These are phyloP conservation scores for Chloroceryle aenea DNA, from an alignment of 2,113 vertebrate genomes.

Conservation along the genomic window DNA sequence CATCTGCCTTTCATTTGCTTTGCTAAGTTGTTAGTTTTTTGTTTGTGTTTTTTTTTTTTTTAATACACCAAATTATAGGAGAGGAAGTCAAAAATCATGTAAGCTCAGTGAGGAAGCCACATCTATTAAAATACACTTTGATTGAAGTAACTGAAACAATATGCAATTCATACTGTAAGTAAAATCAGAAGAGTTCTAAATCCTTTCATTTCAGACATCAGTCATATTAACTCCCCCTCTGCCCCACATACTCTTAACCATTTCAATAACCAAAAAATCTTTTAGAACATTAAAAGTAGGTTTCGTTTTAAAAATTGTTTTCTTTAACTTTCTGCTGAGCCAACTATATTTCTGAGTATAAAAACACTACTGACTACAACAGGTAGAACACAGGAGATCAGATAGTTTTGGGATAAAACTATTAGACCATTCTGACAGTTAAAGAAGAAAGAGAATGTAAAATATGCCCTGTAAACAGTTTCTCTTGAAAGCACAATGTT, in stretches of 20 bases:
- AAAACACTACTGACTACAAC: not conserved
- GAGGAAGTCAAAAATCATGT: not conserved
- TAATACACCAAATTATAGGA: not conserved
- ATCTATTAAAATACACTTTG: not conserved
- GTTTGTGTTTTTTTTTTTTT: not conserved
- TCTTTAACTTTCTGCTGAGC: not conserved
- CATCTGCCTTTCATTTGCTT: constrained; percentile 12
- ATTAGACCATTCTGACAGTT: not conserved
- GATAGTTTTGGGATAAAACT: not conserved
- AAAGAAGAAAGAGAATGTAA: not conserved
- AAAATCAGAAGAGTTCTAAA: constrained; percentile 24
- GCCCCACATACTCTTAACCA: not conserved
- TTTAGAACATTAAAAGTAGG: not conserved
- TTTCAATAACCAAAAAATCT: not conserved
- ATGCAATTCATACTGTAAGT: not conserved
- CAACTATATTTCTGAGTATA: not conserved
- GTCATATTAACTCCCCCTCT: not conserved
- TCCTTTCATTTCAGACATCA: not conserved
- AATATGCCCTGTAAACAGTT: not conserved
- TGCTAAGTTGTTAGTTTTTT: not conserved
- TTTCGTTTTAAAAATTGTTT: not conserved
- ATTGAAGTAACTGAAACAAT: not conserved
- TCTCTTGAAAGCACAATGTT: not conserved
- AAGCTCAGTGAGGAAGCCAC: not conserved
- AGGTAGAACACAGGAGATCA: constrained; percentile 13